Percentiles rank a stretch among this genome's conserved stretches.
These are phyloP conservation scores for Pithys albifrons DNA, from an alignment of 2,113 vertebrate genomes.

Conservation along the genomic window DNA sequence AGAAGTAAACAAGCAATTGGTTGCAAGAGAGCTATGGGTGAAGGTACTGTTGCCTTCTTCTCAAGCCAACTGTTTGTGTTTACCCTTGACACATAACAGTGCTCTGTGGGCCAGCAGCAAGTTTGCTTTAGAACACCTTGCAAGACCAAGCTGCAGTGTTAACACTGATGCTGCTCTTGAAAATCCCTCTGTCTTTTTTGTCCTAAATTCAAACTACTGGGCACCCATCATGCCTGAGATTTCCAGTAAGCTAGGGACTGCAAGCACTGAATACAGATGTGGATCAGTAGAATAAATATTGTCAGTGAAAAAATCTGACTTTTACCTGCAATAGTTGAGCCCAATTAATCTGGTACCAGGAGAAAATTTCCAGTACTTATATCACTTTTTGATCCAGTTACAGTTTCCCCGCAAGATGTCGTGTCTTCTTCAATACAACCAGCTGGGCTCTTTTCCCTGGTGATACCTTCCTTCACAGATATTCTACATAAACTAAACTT, in stretches of 20 bases:
- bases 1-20: neutral
- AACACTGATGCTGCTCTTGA: neutral
- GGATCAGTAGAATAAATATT: neutral
- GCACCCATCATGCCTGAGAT: fast-evolving
- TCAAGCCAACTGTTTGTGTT: neutral
- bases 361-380: neutral
- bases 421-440: neutral
- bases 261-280: neutral
- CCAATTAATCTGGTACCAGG: neutral
- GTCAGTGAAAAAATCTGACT: neutral
- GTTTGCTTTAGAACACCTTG: neutral
- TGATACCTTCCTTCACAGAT: neutral
- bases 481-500: neutral
- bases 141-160: neutral
- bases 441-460: neutral
- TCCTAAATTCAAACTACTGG: neutral
- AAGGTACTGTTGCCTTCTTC: neutral
- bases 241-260: neutral
- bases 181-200: neutral
- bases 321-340: neutral
- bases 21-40: neutral
- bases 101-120: neutral
- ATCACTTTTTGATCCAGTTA: neutral
- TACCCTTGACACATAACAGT: neutral
- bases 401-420: neutral